Base-by-base conservation (phyloP, 2,113 vertebrate genomes). In the Oxyura jamaicensis region DNA sequence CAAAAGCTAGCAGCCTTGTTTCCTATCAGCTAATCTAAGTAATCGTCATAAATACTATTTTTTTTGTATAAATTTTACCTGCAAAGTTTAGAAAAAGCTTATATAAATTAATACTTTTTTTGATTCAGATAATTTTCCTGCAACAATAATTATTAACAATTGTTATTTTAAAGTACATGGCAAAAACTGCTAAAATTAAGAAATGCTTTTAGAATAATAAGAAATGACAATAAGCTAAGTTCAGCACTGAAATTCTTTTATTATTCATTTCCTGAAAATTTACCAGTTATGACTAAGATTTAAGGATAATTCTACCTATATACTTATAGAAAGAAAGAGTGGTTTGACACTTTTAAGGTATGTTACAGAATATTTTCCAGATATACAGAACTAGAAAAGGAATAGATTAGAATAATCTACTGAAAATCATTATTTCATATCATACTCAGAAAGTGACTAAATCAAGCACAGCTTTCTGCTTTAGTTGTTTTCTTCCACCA, bases 401-500 rank as follows among this genome's bases (percentile, higher is more conserved):
- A 75, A 22, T 9, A 19, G 18, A 53, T 15, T 62, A 12, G 25
- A 60, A 28, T 72, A 56, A 20, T 48, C 15, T 36, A 11, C 39
- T 28, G 48, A 44, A 85, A 87, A 19, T 0, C 2, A 20, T 67
- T 84, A 31, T 67, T 71, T 71, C 36, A 67, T 72, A 50, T 29
- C 23, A 21, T 16, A 14, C 6, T 16, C 2, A 60, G 18, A 35
- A 58, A 84, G 10, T 1, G 2, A 13, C 2, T 26, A 46, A 39
- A 17, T 41, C 11, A 56, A 80, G n/a, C 33, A 4, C 26, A 22
- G 67, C 52, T 44, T 78, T 48, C 50, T 42, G 9, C 4, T 58
- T 59, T 28, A 19, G 26, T n/a, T 2, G 15, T 21, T 22, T 20
- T 84, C 63, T 63, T 29, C 96, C 98, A 96, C 94, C 94, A 98